Evolutionary conservation across 2,797 vertebrate species (phyloP).

Genomic region (Crax fasciolata): DNA sequence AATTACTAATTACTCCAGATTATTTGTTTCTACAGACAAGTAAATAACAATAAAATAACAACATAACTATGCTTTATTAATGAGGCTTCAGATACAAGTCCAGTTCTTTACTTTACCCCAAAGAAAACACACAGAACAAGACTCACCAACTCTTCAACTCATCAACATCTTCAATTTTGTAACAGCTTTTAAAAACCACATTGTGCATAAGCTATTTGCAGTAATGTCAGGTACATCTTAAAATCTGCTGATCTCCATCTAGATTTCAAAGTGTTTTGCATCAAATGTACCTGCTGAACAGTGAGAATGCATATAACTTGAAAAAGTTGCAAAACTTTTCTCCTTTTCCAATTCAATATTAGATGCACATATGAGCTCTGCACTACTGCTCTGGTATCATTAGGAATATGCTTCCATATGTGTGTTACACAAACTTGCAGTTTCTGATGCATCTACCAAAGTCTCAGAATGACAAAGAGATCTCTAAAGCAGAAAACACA

Average conservation of each 20-base stretch:
- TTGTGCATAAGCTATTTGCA: not conserved
- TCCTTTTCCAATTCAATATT: not conserved
- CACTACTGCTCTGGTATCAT: not conserved
- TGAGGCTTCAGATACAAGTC: not conserved
- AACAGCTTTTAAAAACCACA: constrained; percentile 3
- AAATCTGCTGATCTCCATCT: constrained; percentile 22
- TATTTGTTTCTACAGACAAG: not conserved
- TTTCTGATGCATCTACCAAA: not conserved
- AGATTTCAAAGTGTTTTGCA: not conserved
- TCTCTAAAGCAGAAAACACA: not conserved
- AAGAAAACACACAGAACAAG: constrained; percentile 1
- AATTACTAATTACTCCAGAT: not conserved
- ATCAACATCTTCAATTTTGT: not conserved
- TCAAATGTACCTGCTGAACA: not conserved
- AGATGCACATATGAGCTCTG: not conserved
- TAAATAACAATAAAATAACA: not conserved
- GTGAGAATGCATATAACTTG: not conserved
- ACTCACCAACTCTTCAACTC: not conserved
- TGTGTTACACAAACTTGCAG: not conserved
- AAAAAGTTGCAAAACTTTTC: not conserved
- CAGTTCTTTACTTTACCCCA: not conserved
- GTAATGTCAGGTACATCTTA: not conserved
- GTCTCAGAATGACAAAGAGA: not conserved
- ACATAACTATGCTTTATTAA: not conserved
- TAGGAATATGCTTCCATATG: not conserved